A percentile compares a stretch with the other conserved stretches of the same genome.
Conservation (phyloP, 2,888 invertebrate species). For the Polydrusus tereticollis region DNA sequence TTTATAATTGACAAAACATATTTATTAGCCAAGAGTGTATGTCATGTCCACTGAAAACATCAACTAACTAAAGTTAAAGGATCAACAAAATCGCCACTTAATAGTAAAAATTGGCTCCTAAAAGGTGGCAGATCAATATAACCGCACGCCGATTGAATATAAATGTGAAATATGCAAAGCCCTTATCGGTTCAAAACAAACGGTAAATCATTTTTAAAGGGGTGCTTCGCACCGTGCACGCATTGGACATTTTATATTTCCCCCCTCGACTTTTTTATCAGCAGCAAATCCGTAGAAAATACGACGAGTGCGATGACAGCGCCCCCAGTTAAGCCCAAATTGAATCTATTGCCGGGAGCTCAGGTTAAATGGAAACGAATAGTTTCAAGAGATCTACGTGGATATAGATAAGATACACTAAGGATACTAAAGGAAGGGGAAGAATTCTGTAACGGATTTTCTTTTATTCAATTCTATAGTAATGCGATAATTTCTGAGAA, state of each 20-base stretch:
- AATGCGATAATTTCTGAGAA: too few relatives aligned
- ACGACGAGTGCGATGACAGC: conserved; percentile 4
- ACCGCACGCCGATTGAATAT: neutral
- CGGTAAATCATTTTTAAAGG: neutral
- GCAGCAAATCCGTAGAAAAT: conserved; percentile 12
- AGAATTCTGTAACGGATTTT: neutral
- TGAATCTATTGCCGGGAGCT: conserved; percentile 18
- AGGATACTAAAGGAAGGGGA: neutral
- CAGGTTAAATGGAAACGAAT: conserved; percentile 29
- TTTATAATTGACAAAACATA: too few relatives aligned
- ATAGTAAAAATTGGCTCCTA: too few relatives aligned
- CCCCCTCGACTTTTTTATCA: neutral
- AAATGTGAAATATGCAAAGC: neutral
- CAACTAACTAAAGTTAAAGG: too few relatives aligned
- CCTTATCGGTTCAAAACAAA: neutral
- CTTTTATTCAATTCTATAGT: neutral
- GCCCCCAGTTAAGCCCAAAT: conserved; percentile 19
- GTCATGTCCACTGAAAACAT: too few relatives aligned
- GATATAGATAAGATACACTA: conserved; percentile 1
- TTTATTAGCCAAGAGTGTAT: too few relatives aligned
- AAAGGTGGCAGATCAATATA: too few relatives aligned
- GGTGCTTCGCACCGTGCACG: neutral
- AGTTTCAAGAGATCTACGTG: conserved; percentile 6
- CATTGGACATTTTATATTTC: neutral
- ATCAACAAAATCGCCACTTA: too few relatives aligned